Percentiles rank a stretch among this genome's conserved stretches.
Evolutionary conservation across 2,113 vertebrate species (phyloP).

Genomic region (Ageneiosus marmoratus): DNA sequence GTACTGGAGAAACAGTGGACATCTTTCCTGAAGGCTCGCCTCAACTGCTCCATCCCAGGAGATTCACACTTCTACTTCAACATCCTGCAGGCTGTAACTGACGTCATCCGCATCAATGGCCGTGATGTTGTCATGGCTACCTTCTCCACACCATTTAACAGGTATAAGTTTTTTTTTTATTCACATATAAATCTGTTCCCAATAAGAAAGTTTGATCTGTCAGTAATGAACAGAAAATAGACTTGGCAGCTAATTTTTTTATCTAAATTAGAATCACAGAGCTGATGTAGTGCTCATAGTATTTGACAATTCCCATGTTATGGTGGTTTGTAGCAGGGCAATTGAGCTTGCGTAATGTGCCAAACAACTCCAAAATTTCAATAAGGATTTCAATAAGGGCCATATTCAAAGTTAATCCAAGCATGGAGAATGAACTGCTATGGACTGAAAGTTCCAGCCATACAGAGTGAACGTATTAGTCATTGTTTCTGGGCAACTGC

Average conservation of each 20-base stretch:
- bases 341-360: constrained; percentile 73
- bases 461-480: constrained; percentile 52
- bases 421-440: constrained; percentile 60
- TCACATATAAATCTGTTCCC: background rate
- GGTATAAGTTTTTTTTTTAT: constrained; percentile 70
- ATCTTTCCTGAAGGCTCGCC: constrained; percentile 92
- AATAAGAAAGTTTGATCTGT: background rate
- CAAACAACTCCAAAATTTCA: constrained; percentile 55
- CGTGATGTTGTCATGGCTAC: constrained; percentile 92
- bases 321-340: constrained; percentile 71
- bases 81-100: constrained; percentile 94
- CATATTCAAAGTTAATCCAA: constrained; percentile 59
- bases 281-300: constrained; percentile 28
- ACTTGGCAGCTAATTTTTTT: constrained; percentile 30
- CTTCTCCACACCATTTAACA: constrained; percentile 98
- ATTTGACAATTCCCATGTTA: constrained; percentile 70
- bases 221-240: constrained; percentile 23
- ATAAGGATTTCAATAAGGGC: constrained; percentile 63
- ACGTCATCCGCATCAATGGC: constrained; percentile 90
- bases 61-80: constrained; percentile 99
- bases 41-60: constrained; percentile 97
- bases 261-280: constrained; percentile 42
- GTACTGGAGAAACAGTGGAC: constrained; percentile 99
- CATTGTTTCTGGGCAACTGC: constrained; percentile 42
- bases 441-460: constrained; percentile 52